Base-by-base conservation (phyloP, 1,140 invertebrate genomes). In the Drosophila takahashii region DNA sequence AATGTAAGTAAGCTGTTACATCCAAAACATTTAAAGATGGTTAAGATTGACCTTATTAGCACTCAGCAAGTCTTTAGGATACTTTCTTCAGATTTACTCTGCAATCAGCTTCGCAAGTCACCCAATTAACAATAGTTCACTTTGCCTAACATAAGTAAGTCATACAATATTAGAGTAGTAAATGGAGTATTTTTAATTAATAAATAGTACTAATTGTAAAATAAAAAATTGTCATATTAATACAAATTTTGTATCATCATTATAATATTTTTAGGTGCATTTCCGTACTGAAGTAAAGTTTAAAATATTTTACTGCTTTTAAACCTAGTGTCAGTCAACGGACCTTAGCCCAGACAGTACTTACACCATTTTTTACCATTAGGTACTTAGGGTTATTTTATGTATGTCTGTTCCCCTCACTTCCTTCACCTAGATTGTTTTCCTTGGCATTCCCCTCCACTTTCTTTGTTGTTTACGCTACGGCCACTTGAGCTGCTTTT, bases 401-500 rank as follows among this genome's bases (percentile, higher is more conserved):
- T 34, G 59, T 29, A 45, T 34, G 59, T 29, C 36, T 39, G 27
- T 37, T 0, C 13, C 29, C 39, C 29, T 11, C 37, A 41, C 26
- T 32, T 37, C 39, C 51, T 22, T 44, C 16, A 41, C 44, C 39
- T 34, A 42, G 64, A 48, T 61, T 70, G 50, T 67, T 66, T 51
- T 44, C 66, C 50, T 48, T 62, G 65, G 64, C 47, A 52, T 42
- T 59, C 16, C 34, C 39, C 29, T 39, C 36, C 47, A 42, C 41
- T 64, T 13, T 22, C 66, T 39, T 51, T 37, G 69, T 66, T 79
- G 62, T 70, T 81, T 71, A 50, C 79, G 75, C 52, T 60, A 54
- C 56, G 80, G 64, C 66, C 65, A 79, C 76, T 85, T 85, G 81
- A 85, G 67, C 59, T 85, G 69, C 77, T 85, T 85, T 85, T 85